Percentiles rank a stretch among this genome's conserved stretches.
Conservation (phyloP, 2,113 vertebrate genomes). For the Labrus mixtus region DNA sequence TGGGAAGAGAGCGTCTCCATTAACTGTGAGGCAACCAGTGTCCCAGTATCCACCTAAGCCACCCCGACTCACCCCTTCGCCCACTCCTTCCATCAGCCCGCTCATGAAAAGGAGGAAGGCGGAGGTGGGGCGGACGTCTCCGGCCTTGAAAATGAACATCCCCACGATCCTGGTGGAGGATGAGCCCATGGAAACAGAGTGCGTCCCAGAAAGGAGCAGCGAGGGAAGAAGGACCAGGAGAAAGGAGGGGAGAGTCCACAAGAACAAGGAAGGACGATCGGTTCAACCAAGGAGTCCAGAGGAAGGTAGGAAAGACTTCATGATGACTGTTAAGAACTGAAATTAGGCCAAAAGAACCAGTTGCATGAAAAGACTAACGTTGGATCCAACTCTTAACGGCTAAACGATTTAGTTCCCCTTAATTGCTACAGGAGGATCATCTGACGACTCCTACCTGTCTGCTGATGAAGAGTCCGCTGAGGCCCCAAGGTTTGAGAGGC, state of each 20-base stretch:
- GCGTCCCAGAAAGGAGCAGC: constrained; percentile 72
- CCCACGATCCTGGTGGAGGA: constrained; percentile 78
- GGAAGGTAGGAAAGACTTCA: constrained; percentile 83
- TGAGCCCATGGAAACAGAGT: constrained; percentile 69
- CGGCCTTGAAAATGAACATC: constrained; percentile 56
- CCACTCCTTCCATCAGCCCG: constrained; percentile 67
- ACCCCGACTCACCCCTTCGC: constrained; percentile 41
- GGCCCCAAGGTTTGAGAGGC: constrained; percentile 87
- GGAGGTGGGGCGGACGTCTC: constrained; percentile 39
- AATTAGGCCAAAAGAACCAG: neutral
- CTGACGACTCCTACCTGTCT: constrained; percentile 90
- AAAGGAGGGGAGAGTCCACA: constrained; percentile 73
- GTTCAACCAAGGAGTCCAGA: constrained; percentile 84
- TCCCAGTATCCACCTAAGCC: constrained; percentile 55
- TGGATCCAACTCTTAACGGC: neutral
- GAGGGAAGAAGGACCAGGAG: constrained; percentile 65
- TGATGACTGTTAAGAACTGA: neutral
- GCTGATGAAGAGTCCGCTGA: constrained; percentile 89
- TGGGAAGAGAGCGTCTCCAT: constrained; percentile 37
- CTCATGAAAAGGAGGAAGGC: constrained; percentile 79
- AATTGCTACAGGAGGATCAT: constrained; percentile 81
- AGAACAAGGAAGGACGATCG: constrained; percentile 77
- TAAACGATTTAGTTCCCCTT: no score
- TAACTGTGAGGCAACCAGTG: constrained; percentile 35
- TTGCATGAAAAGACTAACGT: neutral